Conservation (phyloP, 2,113 vertebrate genomes). For the Cariama cristata region DNA sequence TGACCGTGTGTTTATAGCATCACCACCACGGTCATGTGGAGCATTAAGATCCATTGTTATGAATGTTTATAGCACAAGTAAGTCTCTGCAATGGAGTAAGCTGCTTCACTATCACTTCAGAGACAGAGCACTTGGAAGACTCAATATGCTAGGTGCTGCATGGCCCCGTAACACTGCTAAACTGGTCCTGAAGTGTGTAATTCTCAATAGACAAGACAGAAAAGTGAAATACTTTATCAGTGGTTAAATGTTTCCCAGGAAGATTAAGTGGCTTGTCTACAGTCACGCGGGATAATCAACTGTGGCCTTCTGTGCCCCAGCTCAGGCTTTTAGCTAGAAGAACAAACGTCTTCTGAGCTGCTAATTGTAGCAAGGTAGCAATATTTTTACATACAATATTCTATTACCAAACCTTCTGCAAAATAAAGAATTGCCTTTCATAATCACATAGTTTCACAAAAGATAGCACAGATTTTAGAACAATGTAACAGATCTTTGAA, state of each 20-base stretch:
- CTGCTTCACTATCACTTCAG: not conserved
- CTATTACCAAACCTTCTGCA: not conserved
- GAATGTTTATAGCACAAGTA: not conserved
- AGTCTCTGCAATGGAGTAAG: not conserved
- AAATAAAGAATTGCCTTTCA: not conserved
- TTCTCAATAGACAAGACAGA: not conserved
- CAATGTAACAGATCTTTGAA: not conserved
- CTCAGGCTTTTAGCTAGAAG: not conserved
- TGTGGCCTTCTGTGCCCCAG: not conserved
- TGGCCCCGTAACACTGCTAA: not conserved
- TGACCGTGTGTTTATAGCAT: not conserved
- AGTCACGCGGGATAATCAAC: not conserved
- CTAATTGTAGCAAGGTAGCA: not conserved
- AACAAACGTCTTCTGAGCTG: not conserved
- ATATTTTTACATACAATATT: not conserved
- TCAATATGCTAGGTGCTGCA: not conserved
- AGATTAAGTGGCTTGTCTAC: not conserved
- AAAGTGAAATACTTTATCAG: not conserved
- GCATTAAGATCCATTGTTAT: rapidly evolving
- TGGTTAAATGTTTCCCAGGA: not conserved
- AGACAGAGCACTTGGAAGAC: not conserved
- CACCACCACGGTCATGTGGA: not conserved
- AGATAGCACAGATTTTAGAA: not conserved
- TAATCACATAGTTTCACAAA: not conserved
- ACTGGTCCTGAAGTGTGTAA: not conserved